These are phyloP conservation scores for Ceratotherium simum DNA, from an alignment of 2,113 vertebrate genomes.

Conservation along the genomic window DNA sequence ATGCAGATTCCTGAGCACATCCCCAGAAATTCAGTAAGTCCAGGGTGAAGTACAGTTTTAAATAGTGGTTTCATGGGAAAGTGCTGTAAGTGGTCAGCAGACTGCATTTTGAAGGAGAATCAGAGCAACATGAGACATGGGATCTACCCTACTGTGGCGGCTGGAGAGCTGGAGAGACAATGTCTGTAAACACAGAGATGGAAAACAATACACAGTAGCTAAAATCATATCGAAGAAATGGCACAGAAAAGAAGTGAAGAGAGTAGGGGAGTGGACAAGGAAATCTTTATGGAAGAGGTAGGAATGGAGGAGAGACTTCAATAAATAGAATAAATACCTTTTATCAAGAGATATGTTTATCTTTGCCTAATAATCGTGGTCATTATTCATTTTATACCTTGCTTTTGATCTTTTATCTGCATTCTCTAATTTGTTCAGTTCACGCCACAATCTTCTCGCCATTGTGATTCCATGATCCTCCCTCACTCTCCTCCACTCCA, in stretches of 20 bases:
- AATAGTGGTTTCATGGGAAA: background rate
- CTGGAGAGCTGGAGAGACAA: background rate
- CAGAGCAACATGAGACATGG: background rate
- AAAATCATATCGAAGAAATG: background rate
- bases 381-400: background rate
- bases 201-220: background rate
- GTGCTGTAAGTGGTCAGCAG: background rate
- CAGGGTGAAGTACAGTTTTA: background rate
- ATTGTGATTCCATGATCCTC: background rate
- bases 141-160: background rate
- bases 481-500: fast-evolving
- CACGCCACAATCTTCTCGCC: background rate
- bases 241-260: background rate
- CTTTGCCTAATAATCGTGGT: background rate
- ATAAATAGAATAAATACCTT: background rate
- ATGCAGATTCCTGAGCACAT: background rate
- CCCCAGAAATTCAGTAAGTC: background rate
- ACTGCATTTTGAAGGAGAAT: constrained; percentile 14
- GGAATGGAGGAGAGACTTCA: background rate
- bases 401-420: background rate
- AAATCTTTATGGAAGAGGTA: background rate
- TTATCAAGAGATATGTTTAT: background rate
- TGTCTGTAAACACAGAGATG: background rate
- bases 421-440: background rate
- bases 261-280: background rate